phyloP scores from a whole-genome alignment of 1,140 invertebrate genomes.

The Chrysoperla carnea region DNA sequence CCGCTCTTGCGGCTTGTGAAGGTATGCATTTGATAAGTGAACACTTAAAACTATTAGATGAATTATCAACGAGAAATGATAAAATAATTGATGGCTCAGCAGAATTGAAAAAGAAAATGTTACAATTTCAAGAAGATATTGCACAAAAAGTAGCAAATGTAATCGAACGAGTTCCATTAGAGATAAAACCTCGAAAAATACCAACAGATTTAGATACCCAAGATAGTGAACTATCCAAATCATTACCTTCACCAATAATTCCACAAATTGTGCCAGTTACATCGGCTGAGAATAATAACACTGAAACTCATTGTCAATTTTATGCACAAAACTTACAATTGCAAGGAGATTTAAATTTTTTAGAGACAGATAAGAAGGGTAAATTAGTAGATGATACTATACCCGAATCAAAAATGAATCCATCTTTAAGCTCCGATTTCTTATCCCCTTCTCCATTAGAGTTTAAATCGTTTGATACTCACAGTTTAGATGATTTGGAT shows the following conservation, averaged over 20 bases:
- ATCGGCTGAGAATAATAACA: neutral
- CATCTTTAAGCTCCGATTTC: slow-evolving; percentile 20
- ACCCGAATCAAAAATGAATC: neutral
- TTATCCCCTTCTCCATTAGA: slow-evolving; percentile 31
- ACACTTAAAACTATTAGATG: slow-evolving; percentile 45
- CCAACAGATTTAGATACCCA: slow-evolving; percentile 38
- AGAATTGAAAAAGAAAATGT: slow-evolving; percentile 43
- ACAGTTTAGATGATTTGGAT: slow-evolving; percentile 22
- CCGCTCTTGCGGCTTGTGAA: slow-evolving; percentile 54
- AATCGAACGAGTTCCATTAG: slow-evolving; percentile 47
- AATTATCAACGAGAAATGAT: slow-evolving; percentile 37
- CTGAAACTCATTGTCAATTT: slow-evolving; percentile 2
- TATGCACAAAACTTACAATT: slow-evolving; percentile 11
- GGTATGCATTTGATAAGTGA: slow-evolving; percentile 51
- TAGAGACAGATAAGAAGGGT: slow-evolving; percentile 17
- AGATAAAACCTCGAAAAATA: slow-evolving; percentile 47
- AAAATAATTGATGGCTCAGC: slow-evolving; percentile 35
- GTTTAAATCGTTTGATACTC: slow-evolving; percentile 29
- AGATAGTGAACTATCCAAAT: slow-evolving; percentile 17
- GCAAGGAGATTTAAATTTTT: slow-evolving; percentile 3
- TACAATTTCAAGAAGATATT: slow-evolving; percentile 47
- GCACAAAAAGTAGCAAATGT: slow-evolving; percentile 42
- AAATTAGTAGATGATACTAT: slow-evolving; percentile 8
- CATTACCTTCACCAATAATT: slow-evolving; percentile 20
- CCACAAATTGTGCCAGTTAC: slow-evolving; percentile 14